A percentile compares a stretch with the other conserved stretches of the same genome.
These are phyloP conservation scores for Tortricodes alternella DNA, from an alignment of 2,888 invertebrate species.

Conservation along the genomic window DNA sequence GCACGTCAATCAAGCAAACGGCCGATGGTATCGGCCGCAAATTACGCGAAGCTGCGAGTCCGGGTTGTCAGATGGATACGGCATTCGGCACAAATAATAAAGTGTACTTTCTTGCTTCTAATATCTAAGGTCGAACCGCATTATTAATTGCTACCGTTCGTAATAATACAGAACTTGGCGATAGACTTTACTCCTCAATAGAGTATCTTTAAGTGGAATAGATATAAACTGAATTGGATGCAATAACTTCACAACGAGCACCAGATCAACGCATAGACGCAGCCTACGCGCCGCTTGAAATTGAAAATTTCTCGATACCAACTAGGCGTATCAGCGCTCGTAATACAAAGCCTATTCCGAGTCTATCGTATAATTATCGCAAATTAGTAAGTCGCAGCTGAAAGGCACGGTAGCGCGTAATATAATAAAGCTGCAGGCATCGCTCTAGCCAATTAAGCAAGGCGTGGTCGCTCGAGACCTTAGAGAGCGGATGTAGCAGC, in stretches of 20 bases:
- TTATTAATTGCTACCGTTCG: background rate
- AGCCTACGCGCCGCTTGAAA: conserved; percentile 24
- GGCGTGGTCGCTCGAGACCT: conserved; percentile 71
- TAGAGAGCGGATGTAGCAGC: conserved; percentile 76
- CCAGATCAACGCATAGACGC: background rate
- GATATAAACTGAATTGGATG: conserved; percentile 3
- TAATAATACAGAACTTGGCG: background rate
- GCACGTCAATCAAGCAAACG: conserved; percentile 55
- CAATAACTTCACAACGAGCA: conserved; percentile 10
- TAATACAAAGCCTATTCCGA: conserved; percentile 23
- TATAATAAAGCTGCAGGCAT: conserved; percentile 57
- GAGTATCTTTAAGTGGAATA: background rate
- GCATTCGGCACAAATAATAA: background rate
- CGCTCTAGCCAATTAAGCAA: conserved; percentile 54
- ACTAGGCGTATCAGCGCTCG: conserved; percentile 10
- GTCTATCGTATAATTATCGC: conserved; percentile 33
- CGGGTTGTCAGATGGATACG: background rate
- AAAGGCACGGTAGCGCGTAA: conserved; percentile 51
- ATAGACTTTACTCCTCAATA: background rate
- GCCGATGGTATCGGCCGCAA: conserved; percentile 45
- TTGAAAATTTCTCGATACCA: conserved; percentile 28
- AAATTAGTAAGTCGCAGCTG: conserved; percentile 46
- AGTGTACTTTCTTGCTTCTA: background rate
- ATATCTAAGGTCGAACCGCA: background rate
- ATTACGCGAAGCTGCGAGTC: background rate